These are phyloP conservation scores for Phasia obesa DNA, from an alignment of 2,888 invertebrate species.

Conservation along the genomic window DNA sequence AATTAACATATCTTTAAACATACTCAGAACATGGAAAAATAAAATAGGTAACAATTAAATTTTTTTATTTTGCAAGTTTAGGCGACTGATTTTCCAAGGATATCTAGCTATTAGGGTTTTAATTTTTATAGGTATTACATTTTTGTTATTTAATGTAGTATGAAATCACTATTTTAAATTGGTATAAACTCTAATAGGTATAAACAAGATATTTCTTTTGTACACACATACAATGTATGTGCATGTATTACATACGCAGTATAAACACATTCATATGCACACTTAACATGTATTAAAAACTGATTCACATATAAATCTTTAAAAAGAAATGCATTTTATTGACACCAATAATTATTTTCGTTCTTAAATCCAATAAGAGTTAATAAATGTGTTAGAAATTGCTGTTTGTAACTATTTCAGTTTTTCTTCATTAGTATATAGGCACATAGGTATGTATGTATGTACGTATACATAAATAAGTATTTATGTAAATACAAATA, in stretches of 20 bases:
- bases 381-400: neutral
- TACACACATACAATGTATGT: neutral
- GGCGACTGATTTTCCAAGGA: too few relatives aligned
- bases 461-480: too few relatives aligned
- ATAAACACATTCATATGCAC: neutral
- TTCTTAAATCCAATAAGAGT: conserved; percentile 18
- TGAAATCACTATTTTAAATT: neutral
- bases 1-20: too few relatives aligned
- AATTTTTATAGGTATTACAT: too few relatives aligned
- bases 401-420: neutral
- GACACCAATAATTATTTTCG: neutral
- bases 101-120: too few relatives aligned
- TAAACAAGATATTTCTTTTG: neutral
- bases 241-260: neutral
- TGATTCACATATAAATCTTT: conserved; percentile 33
- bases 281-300: neutral
- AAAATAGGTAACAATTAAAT: too few relatives aligned
- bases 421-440: neutral
- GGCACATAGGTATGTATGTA: too few relatives aligned
- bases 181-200: neutral
- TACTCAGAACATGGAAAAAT: too few relatives aligned
- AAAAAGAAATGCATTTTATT: neutral
- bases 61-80: too few relatives aligned
- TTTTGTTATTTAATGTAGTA: too few relatives aligned
- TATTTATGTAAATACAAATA: too few relatives aligned